Evolutionary conservation across 2,113 vertebrate species (phyloP), one percentile per base, ranked within the genome.

Genomic region (Glaucomys volans): DNA sequence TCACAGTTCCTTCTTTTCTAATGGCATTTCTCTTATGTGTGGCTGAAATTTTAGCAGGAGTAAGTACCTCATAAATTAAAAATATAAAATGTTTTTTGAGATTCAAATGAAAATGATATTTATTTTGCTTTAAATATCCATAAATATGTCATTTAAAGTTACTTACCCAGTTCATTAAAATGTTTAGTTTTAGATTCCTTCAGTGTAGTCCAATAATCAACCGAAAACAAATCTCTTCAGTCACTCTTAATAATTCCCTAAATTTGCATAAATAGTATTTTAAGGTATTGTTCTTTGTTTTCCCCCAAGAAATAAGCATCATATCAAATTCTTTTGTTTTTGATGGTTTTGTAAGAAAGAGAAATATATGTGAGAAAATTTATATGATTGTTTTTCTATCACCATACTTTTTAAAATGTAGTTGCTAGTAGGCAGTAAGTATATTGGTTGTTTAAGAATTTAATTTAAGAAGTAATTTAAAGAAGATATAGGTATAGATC

Each of bases 41-140:
- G 42, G 42, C 44, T 86, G 52, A 82, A 90, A 87, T 74, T 42
- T 35, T 11, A 71, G 18, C 44, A 92, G 35, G 44, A 95, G 0
- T 8, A 87, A 71, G n/a, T 86, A 40, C n/a, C 90, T 94, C 79
- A 16, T 32, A 84, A 75, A 40, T 83, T 75, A 75, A 90, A 93
- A 87, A 32, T 26, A 35, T 71, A 47, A 69, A 79, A 4, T 32
- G 16, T 40, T 77, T 72, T 94, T 94, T 76, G 17, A 76, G 7
- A 82, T 64, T 94, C 44, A 75, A 59, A 44, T 81, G 5, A 24
- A 66, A 28, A 16, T 88, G 16, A 40, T 52, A 67, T 79, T 94
- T 88, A 50, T 89, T 94, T 97, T 97, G 59, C 37, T 94, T 80
- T 84, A 86, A 95, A 18, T 89, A 42, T 50, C 42, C 26, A 24